Percentiles rank a stretch among this genome's conserved stretches.
Conservation (phyloP, 1,140 invertebrate genomes). For the Elysia chlorotica region DNA sequence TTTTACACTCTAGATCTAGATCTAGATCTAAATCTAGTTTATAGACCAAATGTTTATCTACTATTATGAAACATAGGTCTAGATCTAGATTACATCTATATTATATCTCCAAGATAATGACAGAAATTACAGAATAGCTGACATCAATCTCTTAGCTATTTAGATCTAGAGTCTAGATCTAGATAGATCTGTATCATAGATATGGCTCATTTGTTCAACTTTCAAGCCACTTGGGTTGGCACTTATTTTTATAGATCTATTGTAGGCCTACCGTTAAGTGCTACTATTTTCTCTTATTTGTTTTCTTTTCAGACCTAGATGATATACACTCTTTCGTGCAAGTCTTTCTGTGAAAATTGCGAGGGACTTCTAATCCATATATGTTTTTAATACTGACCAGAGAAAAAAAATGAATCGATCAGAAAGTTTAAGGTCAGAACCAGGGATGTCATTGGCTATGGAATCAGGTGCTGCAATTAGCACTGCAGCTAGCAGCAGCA, state of each 20-base stretch:
- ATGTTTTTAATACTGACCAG: not conserved
- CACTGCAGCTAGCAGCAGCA: slow-evolving; percentile 9
- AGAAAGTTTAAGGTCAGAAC: slow-evolving; percentile 9
- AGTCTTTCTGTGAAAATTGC: not conserved
- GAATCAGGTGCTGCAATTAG: slow-evolving; percentile 27
- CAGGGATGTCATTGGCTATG: slow-evolving; percentile 14
- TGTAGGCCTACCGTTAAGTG: no score
- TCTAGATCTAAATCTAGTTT: not conserved
- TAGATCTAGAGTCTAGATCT: not conserved
- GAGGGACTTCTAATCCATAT: not conserved
- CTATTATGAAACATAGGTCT: no score
- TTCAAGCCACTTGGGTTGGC: no score
- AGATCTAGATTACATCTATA: not conserved
- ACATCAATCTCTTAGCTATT: not conserved
- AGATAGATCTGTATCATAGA: not conserved
- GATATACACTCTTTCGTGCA: no score
- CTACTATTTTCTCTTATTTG: not conserved
- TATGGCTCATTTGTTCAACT: not conserved
- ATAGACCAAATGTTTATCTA: no score
- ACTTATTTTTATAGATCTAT: no score
- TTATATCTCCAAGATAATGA: not conserved
- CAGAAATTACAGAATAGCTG: not conserved
- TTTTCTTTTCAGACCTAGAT: not conserved
- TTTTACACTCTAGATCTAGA: not conserved
- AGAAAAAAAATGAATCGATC: slow-evolving; percentile 16